A percentile compares a stretch with the other conserved stretches of the same genome.
Conservation (phyloP, 2,888 invertebrate species). For the Acronicta alni region DNA sequence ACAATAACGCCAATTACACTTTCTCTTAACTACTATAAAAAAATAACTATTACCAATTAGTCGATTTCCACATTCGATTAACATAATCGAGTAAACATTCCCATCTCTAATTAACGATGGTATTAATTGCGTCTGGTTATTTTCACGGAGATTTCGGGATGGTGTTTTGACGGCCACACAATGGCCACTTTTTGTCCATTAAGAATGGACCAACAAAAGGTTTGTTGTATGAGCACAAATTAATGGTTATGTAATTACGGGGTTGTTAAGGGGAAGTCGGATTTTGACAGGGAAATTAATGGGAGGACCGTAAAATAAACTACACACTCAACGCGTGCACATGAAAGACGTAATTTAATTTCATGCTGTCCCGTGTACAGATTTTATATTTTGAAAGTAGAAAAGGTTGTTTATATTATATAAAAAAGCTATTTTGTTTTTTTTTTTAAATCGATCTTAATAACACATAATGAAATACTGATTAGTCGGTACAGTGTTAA, state of each 20-base stretch:
- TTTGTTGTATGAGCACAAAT: constrained; percentile 44
- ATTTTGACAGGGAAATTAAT: constrained; percentile 42
- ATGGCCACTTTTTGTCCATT: constrained; percentile 54
- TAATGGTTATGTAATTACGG: constrained; percentile 55
- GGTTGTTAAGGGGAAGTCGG: constrained; percentile 25
- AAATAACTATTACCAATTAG: not conserved
- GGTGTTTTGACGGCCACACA: constrained; percentile 56
- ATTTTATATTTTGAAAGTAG: not conserved
- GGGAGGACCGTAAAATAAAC: constrained; percentile 15
- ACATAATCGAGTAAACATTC: constrained; percentile 37
- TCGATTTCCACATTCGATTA: constrained; percentile 38
- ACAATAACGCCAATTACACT: too few species aligned
- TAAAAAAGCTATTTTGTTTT: too few species aligned
- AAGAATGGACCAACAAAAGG: constrained; percentile 34
- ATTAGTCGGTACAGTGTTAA: too few species aligned
- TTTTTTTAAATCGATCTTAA: too few species aligned
- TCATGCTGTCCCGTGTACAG: not conserved
- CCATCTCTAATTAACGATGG: constrained; percentile 39
- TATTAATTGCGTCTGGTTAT: constrained; percentile 51
- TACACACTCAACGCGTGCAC: constrained; percentile 1
- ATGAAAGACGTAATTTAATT: not conserved
- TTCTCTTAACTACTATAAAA: too few species aligned
- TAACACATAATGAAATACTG: too few species aligned
- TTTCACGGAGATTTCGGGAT: constrained; percentile 46
- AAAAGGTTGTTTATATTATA: too few species aligned